Evolutionary conservation across 2,113 vertebrate species (phyloP), one percentile per base, ranked within the genome.

Genomic region (Opisthocomus hoazin): DNA sequence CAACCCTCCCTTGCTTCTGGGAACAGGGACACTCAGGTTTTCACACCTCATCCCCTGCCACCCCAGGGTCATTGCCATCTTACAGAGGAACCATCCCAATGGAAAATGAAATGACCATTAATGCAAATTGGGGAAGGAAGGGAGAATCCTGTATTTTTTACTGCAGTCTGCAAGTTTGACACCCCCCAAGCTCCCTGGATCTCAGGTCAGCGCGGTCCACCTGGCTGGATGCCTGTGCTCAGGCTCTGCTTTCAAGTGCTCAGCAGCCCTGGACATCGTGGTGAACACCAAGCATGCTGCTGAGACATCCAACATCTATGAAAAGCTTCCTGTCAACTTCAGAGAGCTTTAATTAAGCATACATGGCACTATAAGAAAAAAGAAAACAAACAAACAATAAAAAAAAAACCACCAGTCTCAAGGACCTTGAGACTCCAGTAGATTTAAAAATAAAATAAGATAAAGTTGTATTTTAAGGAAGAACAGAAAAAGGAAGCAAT

Each of bases 211-310:
- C 32, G 70, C 1, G 6, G 8, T 30, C 16, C 36, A 29, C 13
- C 12, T 12, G 0, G 26, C 46, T 15, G 30, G 32, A 46, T 10
- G 39, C 11, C 27, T 3, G 14, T 20, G 36, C 29, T 60, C 46
- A 18, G 58, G 53, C n/a, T n/a, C n/a, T n/a, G n/a, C n/a, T n/a
- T n/a, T n/a, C n/a, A n/a, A n/a, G n/a, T n/a, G n/a, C n/a, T n/a
- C n/a, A n/a, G n/a, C n/a, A n/a, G n/a, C 15, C 24, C 27, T n/a
- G 65, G 13, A 9, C 12, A 36, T 26, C 20, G 10, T 0, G 0
- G 6, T 7, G 22, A 36, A 46, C 17, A 63, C 18, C 41, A 54
- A 63, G 15, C 0, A 1, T 20, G 45, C 45, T 61, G 11, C 32
- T 11, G 63, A 58, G 46, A 64, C 8, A 34, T 10, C 43, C 17